These are phyloP conservation scores for Xerus rutilus DNA, from an alignment of 2,797 vertebrate species.

Conservation along the genomic window DNA sequence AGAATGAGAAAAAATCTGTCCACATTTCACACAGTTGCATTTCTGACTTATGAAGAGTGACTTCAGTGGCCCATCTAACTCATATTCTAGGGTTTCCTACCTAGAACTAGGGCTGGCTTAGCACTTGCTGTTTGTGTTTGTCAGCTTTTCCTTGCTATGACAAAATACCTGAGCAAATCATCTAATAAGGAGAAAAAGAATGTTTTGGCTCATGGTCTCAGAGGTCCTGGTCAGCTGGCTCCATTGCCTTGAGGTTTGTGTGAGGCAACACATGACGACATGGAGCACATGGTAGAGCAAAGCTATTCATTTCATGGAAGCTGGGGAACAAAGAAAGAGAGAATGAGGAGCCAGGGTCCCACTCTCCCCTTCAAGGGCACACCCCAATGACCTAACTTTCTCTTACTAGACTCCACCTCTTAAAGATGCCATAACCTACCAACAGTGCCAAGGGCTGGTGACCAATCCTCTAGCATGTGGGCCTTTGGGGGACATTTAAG, in stretches of 20 bases:
- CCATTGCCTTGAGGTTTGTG: background rate
- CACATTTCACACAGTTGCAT: accelerated
- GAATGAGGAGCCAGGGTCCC: too few species aligned
- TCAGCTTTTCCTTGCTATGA: background rate
- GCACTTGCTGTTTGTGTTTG: background rate
- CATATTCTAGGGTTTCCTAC: background rate
- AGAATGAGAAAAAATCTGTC: background rate
- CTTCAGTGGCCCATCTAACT: too few species aligned
- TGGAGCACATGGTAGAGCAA: background rate
- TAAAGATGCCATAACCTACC: too few species aligned
- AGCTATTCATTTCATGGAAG: background rate
- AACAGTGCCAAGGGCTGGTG: background rate
- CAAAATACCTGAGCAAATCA: too few species aligned
- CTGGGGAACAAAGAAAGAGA: background rate
- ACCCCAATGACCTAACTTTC: background rate
- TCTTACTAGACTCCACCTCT: background rate
- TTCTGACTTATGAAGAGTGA: background rate
- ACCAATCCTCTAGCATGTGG: background rate
- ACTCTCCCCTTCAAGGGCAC: background rate
- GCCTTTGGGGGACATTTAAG: background rate
- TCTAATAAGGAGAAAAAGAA: too few species aligned
- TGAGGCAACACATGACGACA: too few species aligned
- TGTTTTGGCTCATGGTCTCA: too few species aligned
- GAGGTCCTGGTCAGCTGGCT: background rate
- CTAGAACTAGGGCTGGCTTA: background rate